Evolutionary conservation across 2,888 invertebrate species (phyloP), one percentile per base, ranked within the genome.

Genomic region (Dinocampus coccinellae): DNA sequence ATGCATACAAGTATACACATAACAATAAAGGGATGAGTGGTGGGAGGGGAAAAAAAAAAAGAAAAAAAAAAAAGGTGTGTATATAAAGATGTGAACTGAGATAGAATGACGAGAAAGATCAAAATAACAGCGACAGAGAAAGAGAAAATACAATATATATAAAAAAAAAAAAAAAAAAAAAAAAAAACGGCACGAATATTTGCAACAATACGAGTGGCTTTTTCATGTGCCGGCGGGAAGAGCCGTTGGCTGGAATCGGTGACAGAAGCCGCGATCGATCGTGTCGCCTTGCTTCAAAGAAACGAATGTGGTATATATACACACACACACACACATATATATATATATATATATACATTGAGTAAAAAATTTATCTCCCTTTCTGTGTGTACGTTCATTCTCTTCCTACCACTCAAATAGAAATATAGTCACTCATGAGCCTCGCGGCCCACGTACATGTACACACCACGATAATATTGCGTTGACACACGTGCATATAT

Each of bases 391-490:
- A 7, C 29, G 3, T 29, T 29, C 7, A 29, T 29, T 4, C 7
- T 7, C 1, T n/a, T 6, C n/a, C n/a, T 47, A 16, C 3, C 29
- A 4, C 16, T 20, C 47, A 16, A 16, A n/a, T n/a, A n/a, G n/a
- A n/a, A n/a, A n/a, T n/a, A 47, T 16, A 47, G 20, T 4, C 10
- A 47, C 2, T 13, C 29, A 34, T 16, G 1, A 33, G 33, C 33
- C 39, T 20, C 13, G 42, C 36, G 39, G 58, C 42, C 61, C 52
- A 64, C 53, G 29, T 39, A 67, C 58, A 68, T 34, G 33, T 53
- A 29, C 22, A 55, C 68, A 42, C 47, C 73, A 81, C 70, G 78
- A 16, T 81, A 84, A 85, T 85, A 85, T 83, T 47, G 47, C 47
- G 47, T 47, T 6, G 9, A 47, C 47, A 47, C 9, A 47, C 16